Evolutionary conservation across 2,797 vertebrate genomes (phyloP).

Genomic region (Molossus molossus): DNA sequence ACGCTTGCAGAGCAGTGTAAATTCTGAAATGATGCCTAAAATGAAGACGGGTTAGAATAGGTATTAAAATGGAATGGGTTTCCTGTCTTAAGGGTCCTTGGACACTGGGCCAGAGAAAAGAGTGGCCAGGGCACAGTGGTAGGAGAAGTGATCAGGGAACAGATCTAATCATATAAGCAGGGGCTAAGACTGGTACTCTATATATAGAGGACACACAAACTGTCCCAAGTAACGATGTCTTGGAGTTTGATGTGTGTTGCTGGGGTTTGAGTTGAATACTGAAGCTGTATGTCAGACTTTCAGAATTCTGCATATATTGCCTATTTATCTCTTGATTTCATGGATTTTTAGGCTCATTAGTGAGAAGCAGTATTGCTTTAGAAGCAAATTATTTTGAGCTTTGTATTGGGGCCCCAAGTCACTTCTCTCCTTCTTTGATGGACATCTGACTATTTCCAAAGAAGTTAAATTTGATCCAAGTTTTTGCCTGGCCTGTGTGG

Average conservation of each 20-base stretch:
- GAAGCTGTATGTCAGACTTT: neutral
- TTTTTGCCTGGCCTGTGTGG: neutral
- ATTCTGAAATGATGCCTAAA: neutral
- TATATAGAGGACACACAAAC: neutral
- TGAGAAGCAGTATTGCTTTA: neutral
- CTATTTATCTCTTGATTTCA: neutral
- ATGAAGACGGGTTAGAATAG: neutral
- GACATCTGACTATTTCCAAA: neutral
- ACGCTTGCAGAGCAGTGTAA: neutral
- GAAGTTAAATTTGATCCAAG: neutral
- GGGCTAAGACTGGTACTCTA: neutral
- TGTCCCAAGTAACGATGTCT: neutral
- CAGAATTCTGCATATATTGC: neutral
- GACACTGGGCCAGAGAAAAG: neutral
- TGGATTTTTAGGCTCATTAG: neutral
- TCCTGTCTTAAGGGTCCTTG: neutral
- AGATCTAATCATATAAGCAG: neutral
- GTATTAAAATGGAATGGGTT: fast-evolving
- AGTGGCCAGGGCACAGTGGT: neutral
- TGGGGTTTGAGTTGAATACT: neutral
- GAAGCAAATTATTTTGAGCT: neutral
- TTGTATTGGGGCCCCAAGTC: neutral
- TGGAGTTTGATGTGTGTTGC: neutral
- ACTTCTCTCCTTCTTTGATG: neutral
- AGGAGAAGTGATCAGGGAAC: neutral